Evolutionary conservation across 2,888 invertebrate species (phyloP).

Genomic region (Yponomeuta malinellus): DNA sequence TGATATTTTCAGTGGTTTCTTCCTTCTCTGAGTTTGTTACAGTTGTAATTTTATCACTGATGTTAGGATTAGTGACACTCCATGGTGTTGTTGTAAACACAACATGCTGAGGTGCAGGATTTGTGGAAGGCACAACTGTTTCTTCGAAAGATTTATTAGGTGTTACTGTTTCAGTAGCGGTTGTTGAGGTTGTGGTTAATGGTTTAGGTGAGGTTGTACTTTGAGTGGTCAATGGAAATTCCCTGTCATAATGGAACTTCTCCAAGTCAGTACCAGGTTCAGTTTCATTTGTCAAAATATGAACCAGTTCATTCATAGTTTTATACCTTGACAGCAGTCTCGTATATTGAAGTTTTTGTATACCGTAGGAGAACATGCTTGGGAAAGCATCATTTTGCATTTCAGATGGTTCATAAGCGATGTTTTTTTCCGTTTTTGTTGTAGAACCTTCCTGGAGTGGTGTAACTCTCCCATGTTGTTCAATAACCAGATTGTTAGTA

Average conservation of each 20-base stretch:
- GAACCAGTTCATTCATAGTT: conserved; percentile 54
- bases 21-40: conserved; percentile 26
- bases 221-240: conserved; percentile 25
- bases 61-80: conserved; percentile 34
- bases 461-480: neutral
- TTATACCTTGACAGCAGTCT: conserved; percentile 54
- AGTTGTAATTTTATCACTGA: conserved; percentile 32
- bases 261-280: conserved; percentile 40
- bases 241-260: conserved; percentile 52
- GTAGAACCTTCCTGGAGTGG: neutral
- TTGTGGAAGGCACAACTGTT: conserved; percentile 31
- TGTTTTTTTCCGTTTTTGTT: conserved; percentile 22
- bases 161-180: conserved; percentile 28
- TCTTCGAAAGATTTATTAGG: conserved; percentile 21
- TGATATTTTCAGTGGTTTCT: conserved; percentile 39
- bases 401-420: conserved; percentile 58
- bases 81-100: conserved; percentile 35
- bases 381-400: conserved; percentile 65
- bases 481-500: neutral
- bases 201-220: conserved; percentile 24
- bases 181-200: conserved; percentile 26
- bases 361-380: conserved; percentile 57
- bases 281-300: conserved; percentile 54
- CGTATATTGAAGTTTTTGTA: conserved; percentile 59
- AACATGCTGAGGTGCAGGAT: conserved; percentile 41